These are phyloP conservation scores for Halichondria panicea DNA, from an alignment of 37 sponge, comb jelly and placozoan genomes.

Conservation along the genomic window DNA sequence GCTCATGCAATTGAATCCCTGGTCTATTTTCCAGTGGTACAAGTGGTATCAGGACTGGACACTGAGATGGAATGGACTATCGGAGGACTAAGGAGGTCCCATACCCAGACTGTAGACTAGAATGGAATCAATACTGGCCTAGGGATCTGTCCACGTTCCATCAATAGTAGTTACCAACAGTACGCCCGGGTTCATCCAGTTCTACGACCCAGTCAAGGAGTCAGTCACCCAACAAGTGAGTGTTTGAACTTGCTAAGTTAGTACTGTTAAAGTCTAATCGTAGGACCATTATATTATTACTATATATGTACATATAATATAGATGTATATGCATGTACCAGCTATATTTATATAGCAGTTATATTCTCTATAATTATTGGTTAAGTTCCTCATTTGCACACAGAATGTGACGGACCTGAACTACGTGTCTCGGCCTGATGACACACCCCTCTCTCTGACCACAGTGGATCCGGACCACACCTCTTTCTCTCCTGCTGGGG, in stretches of 20 bases:
- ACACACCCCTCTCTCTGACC: slow-evolving; percentile 55
- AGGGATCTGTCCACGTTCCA: slow-evolving; percentile 38
- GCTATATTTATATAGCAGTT: neutral
- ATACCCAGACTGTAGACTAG: slow-evolving; percentile 7
- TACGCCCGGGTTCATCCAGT: slow-evolving; percentile 82
- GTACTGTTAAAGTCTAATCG: neutral
- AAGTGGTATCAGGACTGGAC: slow-evolving; percentile 60
- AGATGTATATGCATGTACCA: neutral
- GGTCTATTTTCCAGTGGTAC: slow-evolving; percentile 42
- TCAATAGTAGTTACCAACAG: slow-evolving; percentile 61
- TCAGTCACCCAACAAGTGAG: neutral
- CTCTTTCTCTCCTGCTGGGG: slow-evolving; percentile 72
- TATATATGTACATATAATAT: neutral
- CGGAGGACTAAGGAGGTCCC: slow-evolving; percentile 50
- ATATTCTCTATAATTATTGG: neutral
- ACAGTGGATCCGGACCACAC: slow-evolving; percentile 71
- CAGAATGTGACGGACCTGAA: slow-evolving; percentile 83
- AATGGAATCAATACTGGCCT: slow-evolving; percentile 78
- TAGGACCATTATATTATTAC: neutral
- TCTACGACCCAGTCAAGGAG: slow-evolving; percentile 36
- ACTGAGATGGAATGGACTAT: slow-evolving; percentile 42
- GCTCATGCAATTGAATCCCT: no score
- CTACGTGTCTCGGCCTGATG: slow-evolving; percentile 73
- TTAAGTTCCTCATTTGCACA: neutral
- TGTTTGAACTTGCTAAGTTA: neutral